Base-by-base conservation (phyloP, 2,113 vertebrate genomes). In the Cyprichromis sp. region DNA sequence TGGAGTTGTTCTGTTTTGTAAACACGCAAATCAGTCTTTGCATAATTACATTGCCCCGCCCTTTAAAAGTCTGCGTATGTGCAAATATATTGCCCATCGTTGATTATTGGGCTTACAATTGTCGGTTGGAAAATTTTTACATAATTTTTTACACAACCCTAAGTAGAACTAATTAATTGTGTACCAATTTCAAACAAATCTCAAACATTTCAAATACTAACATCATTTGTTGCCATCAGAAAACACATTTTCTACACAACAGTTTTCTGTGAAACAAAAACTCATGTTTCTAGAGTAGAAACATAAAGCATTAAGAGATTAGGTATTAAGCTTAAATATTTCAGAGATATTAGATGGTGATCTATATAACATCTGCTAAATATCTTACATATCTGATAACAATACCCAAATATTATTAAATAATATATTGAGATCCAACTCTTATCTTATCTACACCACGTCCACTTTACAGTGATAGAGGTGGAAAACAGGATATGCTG, bases 31-130 rank as follows among this genome's bases (percentile, higher is more conserved):
- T 34, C 9, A 63, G 29, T 63, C 29, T 11, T 19, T 63, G 0
- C 29, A 63, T 63, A 9, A 63, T 63, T 63, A 61, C 29, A 61
- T 19, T 34, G 29, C 29, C 9, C 59, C 1, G 29, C 29, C 29
- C 16, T 61, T 61, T 61, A 61, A 34, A 61, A 61, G 29, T 19
- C 57, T 61, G 29, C 5, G 1, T 34, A 34, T 34, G 29, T 19
- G 57, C 9, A 0, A 61, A 61, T 61, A 31, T 31, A 61, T 61
- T 31, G 57, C 29, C 57, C 16, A 61, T 19, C 3, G 16, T 61
- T 0, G 5, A 61, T 34, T 61, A 19, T 34, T 61, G 57, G 57
- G 16, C 2, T 61, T 61, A 34, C 7, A 0, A 29, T 59, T 59
- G 24, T 24, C 0, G 2, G 21, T 24, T 13, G 21, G 53, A 55